Conservation (phyloP, 2,113 vertebrate species). For the Talpa occidentalis region DNA sequence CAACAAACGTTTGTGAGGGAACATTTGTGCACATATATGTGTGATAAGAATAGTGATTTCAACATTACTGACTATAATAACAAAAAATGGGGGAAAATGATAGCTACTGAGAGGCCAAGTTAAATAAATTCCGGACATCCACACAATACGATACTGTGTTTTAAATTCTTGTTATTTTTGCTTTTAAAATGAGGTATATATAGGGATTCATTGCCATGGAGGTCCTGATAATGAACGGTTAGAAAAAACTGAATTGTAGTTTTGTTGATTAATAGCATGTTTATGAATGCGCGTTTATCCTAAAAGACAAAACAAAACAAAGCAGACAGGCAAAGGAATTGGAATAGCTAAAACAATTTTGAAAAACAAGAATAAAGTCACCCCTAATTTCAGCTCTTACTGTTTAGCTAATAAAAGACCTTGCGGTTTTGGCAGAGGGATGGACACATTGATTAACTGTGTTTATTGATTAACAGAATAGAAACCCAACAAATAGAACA, state of each 20-base stretch:
- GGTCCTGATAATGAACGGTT: not conserved
- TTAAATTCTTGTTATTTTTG: not conserved
- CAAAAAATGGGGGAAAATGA: not conserved
- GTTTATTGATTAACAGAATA: not conserved
- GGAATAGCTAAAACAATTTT: not conserved
- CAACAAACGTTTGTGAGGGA: not conserved
- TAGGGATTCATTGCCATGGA: not conserved
- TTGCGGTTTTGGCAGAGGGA: not conserved
- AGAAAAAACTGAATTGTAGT: not conserved
- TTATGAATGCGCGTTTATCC: not conserved
- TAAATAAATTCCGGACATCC: not conserved
- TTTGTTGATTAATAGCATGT: not conserved
- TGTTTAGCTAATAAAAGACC: not conserved
- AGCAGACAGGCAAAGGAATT: not conserved
- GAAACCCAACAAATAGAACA: not conserved
- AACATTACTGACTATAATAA: not conserved
- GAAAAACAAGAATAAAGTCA: not conserved
- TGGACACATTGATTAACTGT: not conserved
- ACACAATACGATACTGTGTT: not conserved
- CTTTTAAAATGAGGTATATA: not conserved
- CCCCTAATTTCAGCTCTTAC: not conserved
- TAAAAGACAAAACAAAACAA: not conserved
- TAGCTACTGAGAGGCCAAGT: not conserved
- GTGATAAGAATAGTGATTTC: not conserved
- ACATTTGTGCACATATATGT: not conserved